phyloP scores from a whole-genome alignment of 2,113 vertebrate species.

The Podiceps cristatus region DNA sequence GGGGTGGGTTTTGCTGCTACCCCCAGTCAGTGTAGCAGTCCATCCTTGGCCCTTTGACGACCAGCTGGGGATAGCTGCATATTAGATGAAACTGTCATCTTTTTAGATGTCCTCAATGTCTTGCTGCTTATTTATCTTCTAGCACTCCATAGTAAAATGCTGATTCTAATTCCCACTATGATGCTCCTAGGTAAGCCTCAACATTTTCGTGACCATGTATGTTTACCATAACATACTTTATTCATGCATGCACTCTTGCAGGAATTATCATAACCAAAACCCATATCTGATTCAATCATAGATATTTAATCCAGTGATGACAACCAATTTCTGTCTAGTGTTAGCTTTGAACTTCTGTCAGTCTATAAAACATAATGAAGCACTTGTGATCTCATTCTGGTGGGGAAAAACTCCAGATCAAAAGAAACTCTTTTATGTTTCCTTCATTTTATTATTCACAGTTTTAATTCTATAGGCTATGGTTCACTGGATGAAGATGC shows the following conservation, averaged over 20 bases:
- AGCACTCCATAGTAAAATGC: neutral
- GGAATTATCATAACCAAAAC: neutral
- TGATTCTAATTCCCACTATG: neutral
- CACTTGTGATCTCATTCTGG: slow-evolving; percentile 24
- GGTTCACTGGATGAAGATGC: neutral
- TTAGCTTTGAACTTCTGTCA: slow-evolving; percentile 44
- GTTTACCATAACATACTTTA: neutral
- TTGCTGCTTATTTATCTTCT: neutral
- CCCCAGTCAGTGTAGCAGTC: neutral
- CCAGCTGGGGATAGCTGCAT: neutral
- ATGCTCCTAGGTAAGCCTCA: neutral
- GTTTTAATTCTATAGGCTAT: slow-evolving; percentile 15
- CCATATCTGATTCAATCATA: neutral
- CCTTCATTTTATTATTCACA: slow-evolving; percentile 27
- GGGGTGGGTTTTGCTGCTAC: neutral
- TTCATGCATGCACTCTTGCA: neutral
- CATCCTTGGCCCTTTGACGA: neutral
- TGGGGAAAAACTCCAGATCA: neutral
- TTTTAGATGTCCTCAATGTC: neutral
- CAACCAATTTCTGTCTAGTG: neutral
- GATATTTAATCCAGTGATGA: neutral
- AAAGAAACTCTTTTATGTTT: slow-evolving; percentile 33
- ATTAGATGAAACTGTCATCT: neutral
- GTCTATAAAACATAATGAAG: slow-evolving; percentile 38
- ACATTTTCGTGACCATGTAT: neutral